phyloP scores from a whole-genome alignment of 2,797 vertebrate genomes.

The Podarcis siculus region DNA sequence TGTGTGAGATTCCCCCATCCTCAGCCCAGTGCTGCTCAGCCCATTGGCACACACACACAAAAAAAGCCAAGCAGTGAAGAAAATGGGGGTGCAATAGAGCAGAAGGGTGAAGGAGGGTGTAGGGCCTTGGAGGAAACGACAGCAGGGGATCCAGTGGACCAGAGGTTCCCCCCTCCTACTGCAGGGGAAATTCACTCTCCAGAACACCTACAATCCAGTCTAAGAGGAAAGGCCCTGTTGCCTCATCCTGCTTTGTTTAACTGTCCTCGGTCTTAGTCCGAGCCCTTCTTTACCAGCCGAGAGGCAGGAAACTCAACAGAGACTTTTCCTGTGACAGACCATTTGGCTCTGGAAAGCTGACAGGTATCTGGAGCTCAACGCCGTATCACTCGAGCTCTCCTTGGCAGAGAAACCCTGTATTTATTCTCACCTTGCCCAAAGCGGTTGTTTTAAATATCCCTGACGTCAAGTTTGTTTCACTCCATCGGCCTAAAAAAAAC shows the following conservation, averaged over 20 bases:
- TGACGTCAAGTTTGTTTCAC: background rate
- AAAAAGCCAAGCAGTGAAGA: too few species aligned
- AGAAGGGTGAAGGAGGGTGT: too few species aligned
- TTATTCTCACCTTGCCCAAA: constrained; percentile 3
- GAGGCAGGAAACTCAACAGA: background rate
- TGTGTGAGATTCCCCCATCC: too few species aligned
- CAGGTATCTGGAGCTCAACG: background rate
- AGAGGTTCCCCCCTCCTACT: too few species aligned
- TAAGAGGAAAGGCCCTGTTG: background rate
- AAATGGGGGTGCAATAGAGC: too few species aligned
- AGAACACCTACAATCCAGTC: background rate
- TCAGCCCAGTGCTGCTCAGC: too few species aligned
- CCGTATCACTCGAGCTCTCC: background rate
- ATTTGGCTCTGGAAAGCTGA: background rate
- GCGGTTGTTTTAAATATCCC: background rate
- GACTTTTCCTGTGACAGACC: background rate
- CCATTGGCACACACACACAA: too few species aligned
- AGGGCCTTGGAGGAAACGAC: too few species aligned
- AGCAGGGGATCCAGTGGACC: too few species aligned
- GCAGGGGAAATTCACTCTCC: background rate
- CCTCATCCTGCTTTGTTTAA: background rate
- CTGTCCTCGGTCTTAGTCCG: background rate
- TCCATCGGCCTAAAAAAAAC: background rate
- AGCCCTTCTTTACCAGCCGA: background rate
- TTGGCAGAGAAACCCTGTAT: background rate